Evolutionary conservation across 2,797 vertebrate genomes (phyloP), one percentile per base, ranked within the genome.

Genomic region (Darevskia nairensis): DNA sequence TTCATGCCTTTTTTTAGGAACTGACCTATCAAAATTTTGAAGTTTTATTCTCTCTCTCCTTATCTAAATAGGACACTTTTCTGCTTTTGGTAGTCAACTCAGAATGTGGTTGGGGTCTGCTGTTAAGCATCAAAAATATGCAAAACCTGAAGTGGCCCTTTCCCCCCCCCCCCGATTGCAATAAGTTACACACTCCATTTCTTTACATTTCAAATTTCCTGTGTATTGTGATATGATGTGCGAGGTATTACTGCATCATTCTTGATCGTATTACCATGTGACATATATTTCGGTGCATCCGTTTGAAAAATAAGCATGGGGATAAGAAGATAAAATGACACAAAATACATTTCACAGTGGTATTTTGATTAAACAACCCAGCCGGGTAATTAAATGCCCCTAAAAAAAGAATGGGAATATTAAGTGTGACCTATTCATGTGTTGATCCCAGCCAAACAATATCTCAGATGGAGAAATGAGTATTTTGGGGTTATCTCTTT

Each of bases 1-100:
- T 32, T 35, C n/a, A 32, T 93, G 91, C 74, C 90, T 78, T 68
- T 79, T 35, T 89, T 80, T 79, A 88, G 87, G 75, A 92, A 87
- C 82, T 90, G 85, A 64, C 35, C 0, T 0, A 90, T 90, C 19
- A 89, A 86, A 93, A 89, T 76, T 35, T 8, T 89, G 89, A 84
- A 88, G 92, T 92, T 86, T 23, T 64, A 86, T 74, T 86, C 85
- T 80, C 85, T 91, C 32, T 74, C 21, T 19, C 85, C 85, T 55
- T 55, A 72, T 75, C 46, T 89, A 55, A 55, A 55, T 55, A 86
- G 55, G 13, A 75, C 0, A 76, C 2, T 90, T 95, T 92, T 86
- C 80, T 85, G 79, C 41, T 92, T 92, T 71, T 84, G 29, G 6
- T 29, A 44, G 69, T 23, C 87, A 21, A 88, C 74, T 92, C 35